Base-by-base conservation (phyloP, 2,113 vertebrate genomes). In the Melanostigma gelatinosum region DNA sequence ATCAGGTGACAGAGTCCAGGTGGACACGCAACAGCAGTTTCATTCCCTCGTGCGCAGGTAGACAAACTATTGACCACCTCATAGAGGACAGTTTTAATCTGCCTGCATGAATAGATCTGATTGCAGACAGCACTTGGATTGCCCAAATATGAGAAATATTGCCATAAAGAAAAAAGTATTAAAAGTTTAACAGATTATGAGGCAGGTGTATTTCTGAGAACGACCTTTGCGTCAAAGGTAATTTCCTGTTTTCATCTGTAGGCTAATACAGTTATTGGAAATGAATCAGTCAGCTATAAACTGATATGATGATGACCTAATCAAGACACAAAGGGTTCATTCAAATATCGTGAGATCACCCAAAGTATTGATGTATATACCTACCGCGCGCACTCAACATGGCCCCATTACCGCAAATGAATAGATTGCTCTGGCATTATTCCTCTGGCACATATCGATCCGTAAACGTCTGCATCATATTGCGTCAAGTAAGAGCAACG, bases 351-450 rank as follows among this genome's bases (percentile, higher is more conserved):
- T 91, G 92, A 91, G 88, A 95, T 96, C 95, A 92, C 92, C 94
- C 94, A 90, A 58, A 89, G 83, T 96, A 97, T 97, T 92, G 97
- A 97, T 95, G 94, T 18, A 58, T 27, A 86, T 24, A 91, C 92
- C 85, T 90, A 93, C 93, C 90, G 90, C 78, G 94, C 29, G 93
- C 95, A 93, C 95, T 94, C 95, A 96, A 92, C 94, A 92, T 94
- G 93, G 91, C 92, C 93, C 96, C 97, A 97, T 98, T 97, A 97
- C 85, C 84, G 95, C 92, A 95, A 95, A 97, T 97, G 94, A 97
- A 97, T 96, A 96, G 96, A 97, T 97, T 95, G 93, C 89, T 91
- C 92, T 96, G 92, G 94, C 95, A 94, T 96, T 96, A 97, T 96
- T 96, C 95, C 94, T 82, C 94, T 95, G 94, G 95, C 93, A 92